These are phyloP conservation scores for Brachyptera risi DNA, from an alignment of 2,888 invertebrate species.

Conservation along the genomic window DNA sequence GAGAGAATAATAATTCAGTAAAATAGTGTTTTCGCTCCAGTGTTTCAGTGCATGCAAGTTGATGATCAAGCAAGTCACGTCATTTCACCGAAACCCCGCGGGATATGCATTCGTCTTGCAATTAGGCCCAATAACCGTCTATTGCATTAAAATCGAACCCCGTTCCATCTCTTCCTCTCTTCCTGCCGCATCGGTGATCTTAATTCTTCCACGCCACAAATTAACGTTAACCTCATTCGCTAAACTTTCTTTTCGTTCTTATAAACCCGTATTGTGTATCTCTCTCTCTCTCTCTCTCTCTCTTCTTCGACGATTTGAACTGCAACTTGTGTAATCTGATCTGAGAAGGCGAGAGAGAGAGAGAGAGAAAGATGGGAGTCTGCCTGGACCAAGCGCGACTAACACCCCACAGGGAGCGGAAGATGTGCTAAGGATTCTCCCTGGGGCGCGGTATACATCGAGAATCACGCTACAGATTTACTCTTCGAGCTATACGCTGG, in stretches of 20 bases:
- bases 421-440: neutral
- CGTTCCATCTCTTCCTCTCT: conserved; percentile 3
- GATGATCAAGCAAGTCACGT: too few relatives aligned
- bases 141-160: conserved; percentile 20
- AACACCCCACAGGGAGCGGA: neutral
- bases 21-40: too few relatives aligned
- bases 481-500: neutral
- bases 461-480: conserved; percentile 5
- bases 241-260: conserved; percentile 15
- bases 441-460: neutral
- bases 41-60: too few relatives aligned
- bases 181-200: neutral
- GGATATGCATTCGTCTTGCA: neutral
- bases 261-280: neutral
- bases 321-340: conserved; percentile 19
- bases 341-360: conserved; percentile 33
- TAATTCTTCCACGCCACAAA: conserved; percentile 14
- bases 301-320: neutral
- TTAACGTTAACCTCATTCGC: conserved; percentile 10
- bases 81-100: too few relatives aligned
- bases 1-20: too few relatives aligned
- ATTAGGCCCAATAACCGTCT: conserved; percentile 15
- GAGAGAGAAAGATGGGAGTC: too few relatives aligned
- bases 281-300: neutral
- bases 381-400: neutral